Conservation (phyloP, 2,797 vertebrate genomes). For the Mionectes olivaceus region DNA sequence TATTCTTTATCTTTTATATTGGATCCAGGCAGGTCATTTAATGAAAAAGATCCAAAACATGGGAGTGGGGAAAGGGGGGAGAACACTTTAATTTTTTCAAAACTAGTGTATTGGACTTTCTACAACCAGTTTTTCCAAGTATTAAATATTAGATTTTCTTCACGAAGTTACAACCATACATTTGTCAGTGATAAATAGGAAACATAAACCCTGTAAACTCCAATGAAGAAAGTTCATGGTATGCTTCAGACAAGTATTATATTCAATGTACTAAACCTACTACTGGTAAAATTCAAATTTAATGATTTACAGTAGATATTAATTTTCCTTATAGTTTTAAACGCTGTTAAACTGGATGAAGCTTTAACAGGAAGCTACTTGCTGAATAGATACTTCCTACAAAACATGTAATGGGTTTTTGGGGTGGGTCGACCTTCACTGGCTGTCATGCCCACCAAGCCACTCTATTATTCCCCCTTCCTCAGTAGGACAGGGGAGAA, state of each 20-base stretch:
- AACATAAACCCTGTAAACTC: background rate
- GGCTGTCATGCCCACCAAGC: background rate
- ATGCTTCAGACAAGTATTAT: background rate
- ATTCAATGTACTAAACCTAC: background rate
- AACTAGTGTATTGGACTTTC: background rate
- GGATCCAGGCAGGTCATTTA: background rate
- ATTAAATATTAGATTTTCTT: background rate
- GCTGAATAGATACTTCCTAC: background rate
- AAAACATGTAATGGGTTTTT: background rate
- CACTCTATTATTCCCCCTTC: background rate
- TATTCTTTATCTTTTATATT: background rate
- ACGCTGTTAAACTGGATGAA: background rate
- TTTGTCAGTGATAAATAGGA: background rate
- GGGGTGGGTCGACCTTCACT: background rate
- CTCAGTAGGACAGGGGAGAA: background rate
- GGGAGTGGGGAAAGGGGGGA: fast-evolving
- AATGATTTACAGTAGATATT: background rate
- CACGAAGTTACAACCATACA: background rate
- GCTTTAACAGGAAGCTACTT: background rate
- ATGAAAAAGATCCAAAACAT: background rate
- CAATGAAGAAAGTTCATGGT: background rate
- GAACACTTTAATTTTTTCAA: background rate
- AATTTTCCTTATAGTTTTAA: background rate
- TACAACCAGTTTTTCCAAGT: background rate
- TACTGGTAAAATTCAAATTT: background rate